phyloP scores from a whole-genome alignment of 2,888 invertebrate genomes.

The Tachina fera region DNA sequence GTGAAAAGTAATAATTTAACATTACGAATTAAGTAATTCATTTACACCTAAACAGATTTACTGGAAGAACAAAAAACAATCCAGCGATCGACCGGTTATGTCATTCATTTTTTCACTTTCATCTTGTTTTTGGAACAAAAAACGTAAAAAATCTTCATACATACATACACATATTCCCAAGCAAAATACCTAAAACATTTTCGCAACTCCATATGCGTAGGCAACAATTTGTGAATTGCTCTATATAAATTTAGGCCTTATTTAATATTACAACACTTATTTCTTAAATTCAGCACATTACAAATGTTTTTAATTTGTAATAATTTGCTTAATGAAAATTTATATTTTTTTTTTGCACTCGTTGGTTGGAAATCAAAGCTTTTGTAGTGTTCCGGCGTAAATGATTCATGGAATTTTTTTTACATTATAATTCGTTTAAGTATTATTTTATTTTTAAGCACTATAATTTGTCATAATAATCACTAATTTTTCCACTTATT shows the following conservation, averaged over 20 bases:
- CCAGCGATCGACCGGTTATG: slow-evolving; percentile 64
- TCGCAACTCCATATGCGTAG: background rate
- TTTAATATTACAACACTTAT: slow-evolving; percentile 7
- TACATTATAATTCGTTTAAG: background rate
- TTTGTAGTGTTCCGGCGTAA: background rate
- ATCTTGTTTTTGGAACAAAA: slow-evolving; percentile 34
- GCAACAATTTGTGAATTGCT: background rate
- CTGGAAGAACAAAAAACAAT: slow-evolving; percentile 23
- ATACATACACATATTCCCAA: background rate
- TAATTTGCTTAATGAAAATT: background rate
- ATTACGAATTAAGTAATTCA: background rate
- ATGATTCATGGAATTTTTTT: slow-evolving; percentile 36
- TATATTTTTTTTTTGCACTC: background rate
- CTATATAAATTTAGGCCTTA: background rate
- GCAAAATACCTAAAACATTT: background rate
- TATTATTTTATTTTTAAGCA: slow-evolving; percentile 10
- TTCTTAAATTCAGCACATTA: background rate
- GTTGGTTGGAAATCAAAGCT: slow-evolving; percentile 18
- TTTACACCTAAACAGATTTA: slow-evolving; percentile 32
- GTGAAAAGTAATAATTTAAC: background rate
- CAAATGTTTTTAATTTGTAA: background rate
- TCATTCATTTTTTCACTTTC: slow-evolving; percentile 59
- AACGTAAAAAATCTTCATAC: too few species aligned
- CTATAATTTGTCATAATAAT: slow-evolving; percentile 1
- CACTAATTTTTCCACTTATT: slow-evolving; percentile 8